Evolutionary conservation across 2,888 invertebrate genomes (phyloP).

Genomic region (Chrysina gloriosa): DNA sequence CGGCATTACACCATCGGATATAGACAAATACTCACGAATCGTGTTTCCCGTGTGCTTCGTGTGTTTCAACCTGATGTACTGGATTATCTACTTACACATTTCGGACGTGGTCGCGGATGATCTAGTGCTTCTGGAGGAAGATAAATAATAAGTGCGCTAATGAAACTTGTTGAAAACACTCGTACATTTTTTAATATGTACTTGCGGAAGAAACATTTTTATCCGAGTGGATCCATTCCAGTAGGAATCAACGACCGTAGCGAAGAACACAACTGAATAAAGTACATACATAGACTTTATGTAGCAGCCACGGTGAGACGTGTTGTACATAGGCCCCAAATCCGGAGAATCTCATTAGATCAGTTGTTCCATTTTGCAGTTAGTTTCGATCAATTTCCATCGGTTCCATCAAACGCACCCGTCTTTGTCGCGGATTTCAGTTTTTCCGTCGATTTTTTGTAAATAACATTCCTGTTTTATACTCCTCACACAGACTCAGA

Average conservation of each 20-base stretch:
- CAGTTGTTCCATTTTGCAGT: constrained; percentile 11
- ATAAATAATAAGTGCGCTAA: constrained; percentile 67
- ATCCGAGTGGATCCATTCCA: constrained; percentile 55
- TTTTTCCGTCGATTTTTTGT: constrained; percentile 38
- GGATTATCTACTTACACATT: constrained; percentile 97
- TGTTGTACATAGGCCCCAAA: constrained; percentile 53
- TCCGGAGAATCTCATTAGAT: constrained; percentile 40
- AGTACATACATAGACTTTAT: constrained; percentile 48
- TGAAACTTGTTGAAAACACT: constrained; percentile 54
- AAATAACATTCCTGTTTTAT: constrained; percentile 54
- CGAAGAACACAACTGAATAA: constrained; percentile 22
- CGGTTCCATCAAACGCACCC: constrained; percentile 17
- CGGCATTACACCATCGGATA: constrained; percentile 96
- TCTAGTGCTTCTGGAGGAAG: constrained; percentile 82
- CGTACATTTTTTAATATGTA: constrained; percentile 55
- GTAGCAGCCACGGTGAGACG: constrained; percentile 57
- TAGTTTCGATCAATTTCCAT: constrained; percentile 25
- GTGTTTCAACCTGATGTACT: constrained; percentile 98
- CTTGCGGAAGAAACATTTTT: constrained; percentile 50
- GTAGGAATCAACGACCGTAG: constrained; percentile 57
- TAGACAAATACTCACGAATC: constrained; percentile 98
- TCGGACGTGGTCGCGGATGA: constrained; percentile 96
- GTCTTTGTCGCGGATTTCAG: constrained; percentile 4
- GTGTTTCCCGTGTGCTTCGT: constrained; percentile 99
- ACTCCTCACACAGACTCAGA: constrained; percentile 52